These are phyloP conservation scores for Drosophila dunni DNA, from an alignment of 1,140 invertebrate species.

Conservation along the genomic window DNA sequence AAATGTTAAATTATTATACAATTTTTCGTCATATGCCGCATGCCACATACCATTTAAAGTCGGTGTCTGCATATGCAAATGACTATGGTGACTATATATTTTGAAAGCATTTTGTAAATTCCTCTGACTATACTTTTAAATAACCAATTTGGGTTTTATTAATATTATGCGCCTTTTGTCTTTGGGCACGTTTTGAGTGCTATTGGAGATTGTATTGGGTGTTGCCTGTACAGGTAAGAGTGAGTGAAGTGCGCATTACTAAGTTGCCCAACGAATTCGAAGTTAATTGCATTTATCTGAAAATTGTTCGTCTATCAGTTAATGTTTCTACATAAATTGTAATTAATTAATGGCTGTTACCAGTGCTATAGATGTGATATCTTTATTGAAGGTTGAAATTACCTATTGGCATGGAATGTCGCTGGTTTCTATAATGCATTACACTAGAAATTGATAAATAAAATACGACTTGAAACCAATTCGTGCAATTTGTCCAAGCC, in stretches of 20 bases:
- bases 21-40: constrained; percentile 54
- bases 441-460: not conserved
- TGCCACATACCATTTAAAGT: not conserved
- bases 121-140: constrained; percentile 51
- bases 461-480: not conserved
- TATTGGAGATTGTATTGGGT: constrained; percentile 1
- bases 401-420: not conserved
- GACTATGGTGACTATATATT: constrained; percentile 45
- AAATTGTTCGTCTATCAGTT: constrained; percentile 13
- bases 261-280: constrained; percentile 16
- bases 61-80: constrained; percentile 63
- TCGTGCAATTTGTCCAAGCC: too few relatives aligned
- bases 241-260: constrained; percentile 8
- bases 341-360: constrained; percentile 25
- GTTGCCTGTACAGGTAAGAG: not conserved
- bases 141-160: constrained; percentile 13
- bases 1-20: constrained; percentile 75
- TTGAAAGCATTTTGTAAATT: constrained; percentile 66
- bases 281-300: constrained; percentile 28
- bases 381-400: not conserved
- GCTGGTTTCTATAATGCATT: not conserved
- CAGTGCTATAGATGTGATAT: constrained; percentile 3
- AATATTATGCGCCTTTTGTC: constrained; percentile 15
- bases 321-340: constrained; percentile 17
- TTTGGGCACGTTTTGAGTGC: constrained; percentile 43